phyloP scores from a whole-genome alignment of 2,113 vertebrate genomes.

The Halcyon senegalensis region DNA sequence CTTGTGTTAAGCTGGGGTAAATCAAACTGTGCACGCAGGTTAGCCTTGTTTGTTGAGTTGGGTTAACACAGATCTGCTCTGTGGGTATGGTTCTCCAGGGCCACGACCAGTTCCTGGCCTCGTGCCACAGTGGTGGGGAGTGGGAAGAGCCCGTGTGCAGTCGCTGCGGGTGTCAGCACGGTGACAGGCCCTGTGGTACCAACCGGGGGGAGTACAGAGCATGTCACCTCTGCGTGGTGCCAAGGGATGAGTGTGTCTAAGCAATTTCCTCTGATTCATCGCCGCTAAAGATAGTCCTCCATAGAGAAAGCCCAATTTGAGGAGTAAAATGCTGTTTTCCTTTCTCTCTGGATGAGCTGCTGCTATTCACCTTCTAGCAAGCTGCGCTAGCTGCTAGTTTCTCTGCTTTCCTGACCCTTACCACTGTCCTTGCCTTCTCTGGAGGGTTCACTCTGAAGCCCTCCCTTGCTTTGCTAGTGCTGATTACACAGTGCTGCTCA shows the following conservation, averaged over 20 bases:
- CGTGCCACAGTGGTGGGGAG: background rate
- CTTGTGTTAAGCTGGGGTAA: background rate
- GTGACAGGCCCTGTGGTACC: background rate
- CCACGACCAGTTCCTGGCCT: background rate
- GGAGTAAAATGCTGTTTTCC: background rate
- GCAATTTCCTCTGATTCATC: slow-evolving; percentile 42
- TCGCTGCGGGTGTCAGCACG: background rate
- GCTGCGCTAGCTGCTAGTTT: background rate
- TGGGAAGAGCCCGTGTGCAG: background rate
- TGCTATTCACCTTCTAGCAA: background rate
- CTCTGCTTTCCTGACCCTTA: background rate
- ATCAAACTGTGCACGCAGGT: background rate
- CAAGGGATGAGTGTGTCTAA: slow-evolving; percentile 12
- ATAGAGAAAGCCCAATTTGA: background rate
- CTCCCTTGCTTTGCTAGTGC: background rate
- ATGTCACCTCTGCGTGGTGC: background rate
- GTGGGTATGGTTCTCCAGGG: accelerated
- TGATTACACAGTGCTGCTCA: background rate
- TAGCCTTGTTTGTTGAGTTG: background rate
- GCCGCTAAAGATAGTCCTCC: background rate
- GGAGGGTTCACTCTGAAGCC: background rate
- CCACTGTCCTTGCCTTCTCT: background rate
- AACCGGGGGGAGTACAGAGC: background rate
- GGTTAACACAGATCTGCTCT: background rate
- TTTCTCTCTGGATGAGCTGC: background rate